phyloP scores from a whole-genome alignment of 2,888 invertebrate species.

The Microplitis manilae region DNA sequence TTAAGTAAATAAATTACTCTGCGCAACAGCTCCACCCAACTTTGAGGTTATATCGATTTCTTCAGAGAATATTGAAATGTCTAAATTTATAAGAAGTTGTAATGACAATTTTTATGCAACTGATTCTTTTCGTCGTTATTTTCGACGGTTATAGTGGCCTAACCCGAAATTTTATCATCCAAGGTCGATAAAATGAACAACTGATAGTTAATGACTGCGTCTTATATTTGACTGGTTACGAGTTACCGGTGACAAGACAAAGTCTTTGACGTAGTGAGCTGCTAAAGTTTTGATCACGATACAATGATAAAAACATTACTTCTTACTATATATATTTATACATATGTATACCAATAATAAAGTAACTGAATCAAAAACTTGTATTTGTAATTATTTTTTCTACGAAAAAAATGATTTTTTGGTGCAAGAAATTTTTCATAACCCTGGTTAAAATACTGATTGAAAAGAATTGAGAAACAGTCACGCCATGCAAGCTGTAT shows the following conservation, averaged over 20 bases:
- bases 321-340: neutral
- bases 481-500: too few relatives aligned
- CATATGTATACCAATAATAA: too few relatives aligned
- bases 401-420: too few relatives aligned
- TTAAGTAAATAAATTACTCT: conserved; percentile 1
- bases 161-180: neutral
- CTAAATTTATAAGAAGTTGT: neutral
- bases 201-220: neutral
- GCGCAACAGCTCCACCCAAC: conserved; percentile 1
- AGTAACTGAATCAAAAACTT: too few relatives aligned
- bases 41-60: conserved; percentile 1
- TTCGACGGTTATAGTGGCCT: neutral
- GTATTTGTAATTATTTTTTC: too few relatives aligned
- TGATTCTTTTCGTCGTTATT: neutral
- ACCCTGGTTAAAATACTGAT: too few relatives aligned
- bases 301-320: neutral
- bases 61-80: neutral
- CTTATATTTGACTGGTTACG: neutral
- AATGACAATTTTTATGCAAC: neutral
- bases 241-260: neutral
- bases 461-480: too few relatives aligned
- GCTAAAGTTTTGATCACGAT: neutral
- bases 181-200: neutral
- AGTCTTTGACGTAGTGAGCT: neutral
- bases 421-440: too few relatives aligned